Evolutionary conservation across 1,140 invertebrate species (phyloP).

Genomic region (Spodoptera litura): DNA sequence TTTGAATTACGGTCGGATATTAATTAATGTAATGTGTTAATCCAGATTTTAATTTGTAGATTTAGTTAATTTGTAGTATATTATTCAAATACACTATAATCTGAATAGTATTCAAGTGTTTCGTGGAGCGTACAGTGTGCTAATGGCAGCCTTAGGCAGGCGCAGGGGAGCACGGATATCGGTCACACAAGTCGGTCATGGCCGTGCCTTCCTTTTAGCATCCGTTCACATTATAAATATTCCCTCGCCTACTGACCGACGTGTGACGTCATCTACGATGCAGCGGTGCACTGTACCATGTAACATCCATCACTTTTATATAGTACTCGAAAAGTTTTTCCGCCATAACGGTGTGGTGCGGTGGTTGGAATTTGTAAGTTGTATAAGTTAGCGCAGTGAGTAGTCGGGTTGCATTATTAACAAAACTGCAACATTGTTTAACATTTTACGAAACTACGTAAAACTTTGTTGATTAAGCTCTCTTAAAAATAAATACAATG

Average conservation of each 20-base stretch:
- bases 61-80: no score
- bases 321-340: constrained; percentile 15
- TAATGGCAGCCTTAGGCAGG: constrained; percentile 39
- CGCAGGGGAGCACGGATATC: constrained; percentile 56
- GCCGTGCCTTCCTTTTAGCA: constrained; percentile 57
- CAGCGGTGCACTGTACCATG: constrained; percentile 28
- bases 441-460: constrained; percentile 22
- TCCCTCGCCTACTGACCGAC: constrained; percentile 41
- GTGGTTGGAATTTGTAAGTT: constrained; percentile 20
- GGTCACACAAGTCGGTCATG: constrained; percentile 65
- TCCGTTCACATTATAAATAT: constrained; percentile 54
- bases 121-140: constrained; percentile 14
- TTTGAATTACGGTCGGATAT: constrained; percentile 5
- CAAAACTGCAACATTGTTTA: constrained; percentile 29
- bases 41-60: neutral
- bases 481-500: neutral
- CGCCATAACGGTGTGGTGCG: constrained; percentile 1
- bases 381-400: constrained; percentile 8
- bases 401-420: constrained; percentile 24
- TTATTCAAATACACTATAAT: neutral
- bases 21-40: constrained; percentile 1
- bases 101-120: constrained; percentile 14
- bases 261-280: constrained; percentile 17
- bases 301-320: constrained; percentile 24
- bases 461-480: constrained; percentile 15